These are phyloP conservation scores for Atethmia centrago DNA, from an alignment of 2,888 invertebrate genomes.

Conservation along the genomic window DNA sequence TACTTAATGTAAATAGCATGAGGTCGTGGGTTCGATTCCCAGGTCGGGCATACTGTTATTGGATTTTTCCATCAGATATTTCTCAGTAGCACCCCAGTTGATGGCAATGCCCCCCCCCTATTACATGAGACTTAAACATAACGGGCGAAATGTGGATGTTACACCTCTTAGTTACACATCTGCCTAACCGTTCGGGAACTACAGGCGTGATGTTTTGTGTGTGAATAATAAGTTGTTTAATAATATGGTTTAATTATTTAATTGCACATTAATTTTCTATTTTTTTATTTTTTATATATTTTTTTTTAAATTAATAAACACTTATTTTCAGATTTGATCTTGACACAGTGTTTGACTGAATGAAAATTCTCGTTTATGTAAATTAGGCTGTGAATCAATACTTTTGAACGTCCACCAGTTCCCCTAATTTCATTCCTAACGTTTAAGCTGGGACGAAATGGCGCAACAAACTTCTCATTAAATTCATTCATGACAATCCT, in stretches of 20 bases:
- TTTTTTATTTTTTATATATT: not conserved
- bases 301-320: not conserved
- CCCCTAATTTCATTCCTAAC: not conserved
- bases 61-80: no score
- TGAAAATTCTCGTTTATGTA: not conserved
- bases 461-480: not conserved
- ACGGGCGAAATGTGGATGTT: no score
- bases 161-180: no score
- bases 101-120: no score
- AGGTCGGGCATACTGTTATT: no score
- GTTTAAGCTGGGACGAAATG: not conserved
- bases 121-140: no score
- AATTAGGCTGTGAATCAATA: not conserved
- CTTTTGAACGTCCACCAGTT: not conserved
- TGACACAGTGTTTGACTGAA: not conserved
- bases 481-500: conserved; percentile 23
- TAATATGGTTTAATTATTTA: no score
- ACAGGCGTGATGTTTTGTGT: no score
- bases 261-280: no score
- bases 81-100: no score
- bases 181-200: no score
- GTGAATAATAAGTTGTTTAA: not conserved
- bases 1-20: not conserved
- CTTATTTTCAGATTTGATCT: not conserved
- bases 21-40: no score